These are phyloP conservation scores for Stegodyphus dumicola DNA, from an alignment of 1,140 invertebrate genomes.

Conservation along the genomic window DNA sequence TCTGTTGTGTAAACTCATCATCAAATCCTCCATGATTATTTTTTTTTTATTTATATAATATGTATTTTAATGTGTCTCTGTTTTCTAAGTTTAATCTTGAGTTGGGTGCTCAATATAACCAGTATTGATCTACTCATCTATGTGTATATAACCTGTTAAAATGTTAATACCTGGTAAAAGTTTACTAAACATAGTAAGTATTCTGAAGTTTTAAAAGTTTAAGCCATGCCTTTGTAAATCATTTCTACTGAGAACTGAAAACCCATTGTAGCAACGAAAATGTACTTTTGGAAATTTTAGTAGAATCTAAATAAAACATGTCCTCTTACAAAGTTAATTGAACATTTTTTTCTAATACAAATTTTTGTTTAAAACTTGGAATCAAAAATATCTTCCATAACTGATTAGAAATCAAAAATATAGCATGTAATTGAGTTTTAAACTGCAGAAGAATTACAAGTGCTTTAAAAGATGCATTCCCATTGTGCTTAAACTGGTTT, in stretches of 20 bases:
- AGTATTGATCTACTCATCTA: constrained; percentile 13
- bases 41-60: too few relatives aligned
- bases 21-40: too few relatives aligned
- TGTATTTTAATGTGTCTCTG: neutral
- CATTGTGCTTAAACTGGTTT: too few relatives aligned
- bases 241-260: constrained; percentile 15
- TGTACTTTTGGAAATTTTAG: constrained; percentile 11
- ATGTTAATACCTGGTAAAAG: constrained; percentile 29
- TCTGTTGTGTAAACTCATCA: neutral
- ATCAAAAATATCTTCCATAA: too few relatives aligned
- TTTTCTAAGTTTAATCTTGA: neutral
- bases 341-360: too few relatives aligned
- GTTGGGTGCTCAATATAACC: neutral
- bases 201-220: constrained; percentile 24
- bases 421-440: too few relatives aligned
- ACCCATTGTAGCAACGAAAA: constrained; percentile 33
- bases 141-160: constrained; percentile 31
- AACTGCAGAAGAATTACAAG: too few relatives aligned
- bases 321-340: constrained; percentile 6
- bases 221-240: constrained; percentile 37
- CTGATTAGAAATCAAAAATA: too few relatives aligned
- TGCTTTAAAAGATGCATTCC: too few relatives aligned
- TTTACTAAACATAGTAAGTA: constrained; percentile 17
- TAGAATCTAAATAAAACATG: constrained; percentile 8
- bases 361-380: too few relatives aligned